Evolutionary conservation across 2,888 invertebrate species (phyloP).

Genomic region (Elysia crispata): DNA sequence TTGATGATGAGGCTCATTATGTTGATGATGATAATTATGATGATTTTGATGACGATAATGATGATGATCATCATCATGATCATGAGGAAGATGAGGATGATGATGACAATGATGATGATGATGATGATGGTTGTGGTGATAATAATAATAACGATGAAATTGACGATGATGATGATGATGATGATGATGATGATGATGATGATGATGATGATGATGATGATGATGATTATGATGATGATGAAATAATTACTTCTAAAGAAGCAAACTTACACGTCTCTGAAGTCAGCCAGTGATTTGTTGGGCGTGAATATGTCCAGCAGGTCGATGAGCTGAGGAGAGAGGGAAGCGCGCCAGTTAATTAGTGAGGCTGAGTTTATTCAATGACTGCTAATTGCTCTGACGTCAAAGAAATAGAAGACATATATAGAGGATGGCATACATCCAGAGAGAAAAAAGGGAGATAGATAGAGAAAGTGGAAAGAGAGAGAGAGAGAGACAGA

Average conservation of each 20-base stretch:
- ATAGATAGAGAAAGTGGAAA: background rate
- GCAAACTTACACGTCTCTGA: slow-evolving; percentile 89
- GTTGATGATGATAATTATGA: background rate
- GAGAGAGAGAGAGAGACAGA: slow-evolving; percentile 26
- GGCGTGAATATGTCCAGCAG: slow-evolving; percentile 96
- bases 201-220: slow-evolving; percentile 11
- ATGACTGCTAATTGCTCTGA: too few species aligned
- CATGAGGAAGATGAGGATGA: too few species aligned
- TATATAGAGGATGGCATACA: too few species aligned
- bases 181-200: slow-evolving; percentile 20
- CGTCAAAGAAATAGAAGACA: background rate
- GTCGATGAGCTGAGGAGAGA: slow-evolving; percentile 78
- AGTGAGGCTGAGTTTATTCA: too few species aligned
- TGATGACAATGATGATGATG: background rate
- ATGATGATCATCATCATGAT: too few species aligned
- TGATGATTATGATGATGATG: slow-evolving; percentile 2
- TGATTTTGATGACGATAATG: too few species aligned
- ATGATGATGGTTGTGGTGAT: slow-evolving; percentile 6
- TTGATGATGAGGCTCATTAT: background rate
- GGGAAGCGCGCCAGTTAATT: background rate
- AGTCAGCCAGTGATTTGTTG: slow-evolving; percentile 87
- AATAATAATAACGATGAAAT: slow-evolving; percentile 1
- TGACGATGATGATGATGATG: slow-evolving; percentile 15
- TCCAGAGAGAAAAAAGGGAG: background rate
- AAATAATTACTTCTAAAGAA: background rate